Percentiles rank a stretch among this genome's conserved stretches.
These are phyloP conservation scores for Apaloderma vittatum DNA, from an alignment of 2,113 vertebrate genomes.

Conservation along the genomic window DNA sequence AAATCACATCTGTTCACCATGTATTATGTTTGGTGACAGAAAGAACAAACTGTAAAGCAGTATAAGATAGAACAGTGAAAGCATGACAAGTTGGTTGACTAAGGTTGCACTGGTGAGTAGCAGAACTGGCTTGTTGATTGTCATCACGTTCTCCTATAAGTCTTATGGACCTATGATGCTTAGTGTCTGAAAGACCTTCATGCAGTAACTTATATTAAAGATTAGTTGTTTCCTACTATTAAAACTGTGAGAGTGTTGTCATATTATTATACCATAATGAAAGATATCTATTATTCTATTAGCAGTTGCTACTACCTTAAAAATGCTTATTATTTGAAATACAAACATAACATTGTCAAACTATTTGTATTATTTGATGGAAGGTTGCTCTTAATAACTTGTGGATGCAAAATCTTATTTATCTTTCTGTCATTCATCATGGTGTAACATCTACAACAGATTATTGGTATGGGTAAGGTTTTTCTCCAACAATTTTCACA, in stretches of 20 bases:
- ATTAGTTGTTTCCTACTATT: background rate
- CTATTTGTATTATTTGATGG: background rate
- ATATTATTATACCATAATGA: background rate
- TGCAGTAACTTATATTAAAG: background rate
- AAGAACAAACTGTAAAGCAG: slow-evolving; percentile 3
- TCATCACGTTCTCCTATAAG: background rate
- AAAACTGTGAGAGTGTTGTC: background rate
- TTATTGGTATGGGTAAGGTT: background rate
- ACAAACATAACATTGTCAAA: background rate
- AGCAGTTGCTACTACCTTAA: background rate
- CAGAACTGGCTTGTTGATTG: background rate
- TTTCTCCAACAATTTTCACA: background rate
- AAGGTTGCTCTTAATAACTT: background rate
- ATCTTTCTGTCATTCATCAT: background rate
- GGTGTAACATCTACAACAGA: background rate
- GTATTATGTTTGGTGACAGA: slow-evolving; percentile 32
- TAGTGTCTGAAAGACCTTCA: background rate
- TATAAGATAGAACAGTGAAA: background rate
- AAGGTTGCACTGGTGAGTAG: background rate
- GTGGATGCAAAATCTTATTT: background rate
- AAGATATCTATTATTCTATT: background rate
- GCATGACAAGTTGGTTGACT: background rate
- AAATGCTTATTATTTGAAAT: background rate
- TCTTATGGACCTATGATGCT: background rate
- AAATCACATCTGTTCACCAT: slow-evolving; percentile 41